phyloP scores from a whole-genome alignment of 1,140 invertebrate genomes.

The Liolophura sinensis region DNA sequence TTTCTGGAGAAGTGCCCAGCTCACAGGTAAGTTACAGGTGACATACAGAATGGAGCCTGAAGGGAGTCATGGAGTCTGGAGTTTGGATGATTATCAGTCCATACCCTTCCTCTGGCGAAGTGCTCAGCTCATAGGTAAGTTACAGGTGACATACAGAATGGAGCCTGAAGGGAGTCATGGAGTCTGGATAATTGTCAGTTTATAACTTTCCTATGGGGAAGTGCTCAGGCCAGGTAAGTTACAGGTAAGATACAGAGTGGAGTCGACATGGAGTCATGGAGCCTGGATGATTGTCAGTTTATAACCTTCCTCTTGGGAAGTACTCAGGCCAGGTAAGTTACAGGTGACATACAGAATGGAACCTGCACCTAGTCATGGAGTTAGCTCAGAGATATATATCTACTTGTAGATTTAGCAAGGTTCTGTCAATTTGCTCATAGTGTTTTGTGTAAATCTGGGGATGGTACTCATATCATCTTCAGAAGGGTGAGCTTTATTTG shows the following conservation, averaged over 20 bases:
- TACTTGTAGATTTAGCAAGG: no score
- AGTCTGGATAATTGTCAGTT: slow-evolving; percentile 98
- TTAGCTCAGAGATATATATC: no score
- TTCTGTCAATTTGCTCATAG: no score
- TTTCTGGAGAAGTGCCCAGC: slow-evolving; percentile 97
- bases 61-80: slow-evolving; percentile 96
- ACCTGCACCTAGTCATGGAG: slow-evolving; percentile 91
- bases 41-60: slow-evolving; percentile 87
- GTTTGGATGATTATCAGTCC: slow-evolving; percentile 97
- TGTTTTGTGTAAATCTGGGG: no score
- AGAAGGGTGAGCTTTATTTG: no score
- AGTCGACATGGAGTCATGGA: slow-evolving; percentile 99
- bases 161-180: slow-evolving; percentile 98
- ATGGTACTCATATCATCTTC: no score
- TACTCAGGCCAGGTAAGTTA: slow-evolving; percentile 92
- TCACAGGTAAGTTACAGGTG: slow-evolving; percentile 70
- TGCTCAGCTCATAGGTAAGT: slow-evolving; percentile 82
- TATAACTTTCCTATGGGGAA: slow-evolving; percentile 97
- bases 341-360: slow-evolving; percentile 67
- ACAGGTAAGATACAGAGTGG: slow-evolving; percentile 91
- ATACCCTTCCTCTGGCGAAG: slow-evolving; percentile 98
- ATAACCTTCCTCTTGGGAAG: slow-evolving; percentile 99
- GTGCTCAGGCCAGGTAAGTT: slow-evolving; percentile 90
- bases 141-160: slow-evolving; percentile 65
- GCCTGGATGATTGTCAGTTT: no score